These are phyloP conservation scores for Solenodon paradoxus DNA, from an alignment of 2,113 vertebrate species.

Conservation along the genomic window DNA sequence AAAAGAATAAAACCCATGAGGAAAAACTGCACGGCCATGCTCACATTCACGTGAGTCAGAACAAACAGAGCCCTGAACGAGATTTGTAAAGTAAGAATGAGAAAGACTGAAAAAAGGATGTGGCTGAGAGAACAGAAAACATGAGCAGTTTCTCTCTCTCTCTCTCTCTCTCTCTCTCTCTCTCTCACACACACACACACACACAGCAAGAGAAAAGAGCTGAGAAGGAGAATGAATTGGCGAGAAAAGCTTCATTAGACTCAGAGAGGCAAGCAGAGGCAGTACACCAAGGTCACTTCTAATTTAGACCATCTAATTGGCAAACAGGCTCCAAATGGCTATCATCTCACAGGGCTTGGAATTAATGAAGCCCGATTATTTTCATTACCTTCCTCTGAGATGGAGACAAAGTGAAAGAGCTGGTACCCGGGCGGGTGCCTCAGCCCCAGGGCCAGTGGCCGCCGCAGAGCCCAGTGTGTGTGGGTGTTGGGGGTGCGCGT, in stretches of 20 bases:
- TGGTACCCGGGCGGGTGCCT: constrained; percentile 68
- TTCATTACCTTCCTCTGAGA: constrained; percentile 95
- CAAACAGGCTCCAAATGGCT: constrained; percentile 98
- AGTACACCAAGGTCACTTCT: constrained; percentile 98
- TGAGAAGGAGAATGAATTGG: constrained; percentile 87
- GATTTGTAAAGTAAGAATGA: constrained; percentile 44
- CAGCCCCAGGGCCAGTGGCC: constrained; percentile 46
- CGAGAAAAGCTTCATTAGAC: constrained; percentile 93
- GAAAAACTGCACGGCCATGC: constrained; percentile 52
- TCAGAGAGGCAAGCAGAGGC: constrained; percentile 89
- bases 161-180: too few relatives aligned
- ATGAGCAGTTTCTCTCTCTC: too few relatives aligned
- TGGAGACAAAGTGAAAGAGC: constrained; percentile 89
- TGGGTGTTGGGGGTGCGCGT: neutral
- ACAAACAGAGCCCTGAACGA: neutral
- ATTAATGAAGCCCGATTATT: constrained; percentile 99
- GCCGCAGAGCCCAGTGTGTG: constrained; percentile 2
- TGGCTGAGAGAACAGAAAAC: constrained; percentile 40
- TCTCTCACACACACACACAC: constrained; percentile 87
- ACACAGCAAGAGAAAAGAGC: constrained; percentile 66
- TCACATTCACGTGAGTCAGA: constrained; percentile 39
- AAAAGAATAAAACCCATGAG: constrained; percentile 43
- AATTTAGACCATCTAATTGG: constrained; percentile 99
- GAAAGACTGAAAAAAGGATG: constrained; percentile 13
- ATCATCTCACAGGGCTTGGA: constrained; percentile 95